Evolutionary conservation across 2,797 vertebrate genomes (phyloP).

Genomic region (Takifugu ocellatus): DNA sequence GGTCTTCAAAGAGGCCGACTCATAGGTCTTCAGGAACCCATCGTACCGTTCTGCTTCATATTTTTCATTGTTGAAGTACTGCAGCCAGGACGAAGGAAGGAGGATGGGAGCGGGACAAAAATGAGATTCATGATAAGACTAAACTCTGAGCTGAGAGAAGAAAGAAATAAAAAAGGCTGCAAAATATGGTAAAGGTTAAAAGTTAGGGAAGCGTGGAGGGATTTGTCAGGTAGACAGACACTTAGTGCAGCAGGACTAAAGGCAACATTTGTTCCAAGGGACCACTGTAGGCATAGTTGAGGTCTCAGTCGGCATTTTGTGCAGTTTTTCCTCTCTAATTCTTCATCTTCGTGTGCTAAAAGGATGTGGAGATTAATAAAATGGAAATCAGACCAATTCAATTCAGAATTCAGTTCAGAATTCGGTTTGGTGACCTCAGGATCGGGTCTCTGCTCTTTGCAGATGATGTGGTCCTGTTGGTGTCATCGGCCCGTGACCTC

Average conservation of each 20-base stretch:
- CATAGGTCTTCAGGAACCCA: constrained; percentile 87
- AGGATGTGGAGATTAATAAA: constrained; percentile 29
- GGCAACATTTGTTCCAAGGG: constrained; percentile 60
- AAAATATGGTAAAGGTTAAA: constrained; percentile 53
- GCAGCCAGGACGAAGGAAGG: constrained; percentile 24
- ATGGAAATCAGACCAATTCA: constrained; percentile 28
- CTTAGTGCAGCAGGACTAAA: constrained; percentile 48
- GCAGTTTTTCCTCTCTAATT: constrained; percentile 43
- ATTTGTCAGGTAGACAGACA: constrained; percentile 41
- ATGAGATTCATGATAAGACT: constrained; percentile 28
- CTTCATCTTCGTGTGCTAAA: constrained; percentile 51
- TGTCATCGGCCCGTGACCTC: no score
- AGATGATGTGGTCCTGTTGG: no score
- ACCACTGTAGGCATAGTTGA: constrained; percentile 41
- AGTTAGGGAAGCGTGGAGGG: constrained; percentile 53
- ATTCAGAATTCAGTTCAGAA: no score
- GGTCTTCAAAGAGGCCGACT: constrained; percentile 92
- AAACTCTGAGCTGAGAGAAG: constrained; percentile 25
- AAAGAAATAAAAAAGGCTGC: constrained; percentile 16
- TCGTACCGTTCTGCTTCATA: constrained; percentile 94
- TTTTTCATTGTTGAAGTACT: constrained; percentile 99
- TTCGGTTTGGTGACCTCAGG: no score
- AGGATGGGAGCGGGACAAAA: constrained; percentile 18
- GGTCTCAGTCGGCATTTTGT: constrained; percentile 48
- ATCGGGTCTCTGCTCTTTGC: no score